Conservation (phyloP, 2,888 invertebrate genomes). For the Prostheceraeus crozeri region DNA sequence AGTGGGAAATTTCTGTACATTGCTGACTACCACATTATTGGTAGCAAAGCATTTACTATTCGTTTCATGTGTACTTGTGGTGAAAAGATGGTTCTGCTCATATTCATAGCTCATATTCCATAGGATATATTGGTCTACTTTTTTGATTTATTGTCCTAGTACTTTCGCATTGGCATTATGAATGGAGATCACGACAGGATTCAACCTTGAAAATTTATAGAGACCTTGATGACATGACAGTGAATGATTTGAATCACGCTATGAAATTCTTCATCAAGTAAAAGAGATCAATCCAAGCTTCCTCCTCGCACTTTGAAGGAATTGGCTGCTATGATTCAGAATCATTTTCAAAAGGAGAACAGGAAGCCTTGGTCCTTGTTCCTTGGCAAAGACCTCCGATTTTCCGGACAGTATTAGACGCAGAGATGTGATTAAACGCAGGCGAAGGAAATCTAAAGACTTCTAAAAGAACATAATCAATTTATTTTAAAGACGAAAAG, state of each 20-base stretch:
- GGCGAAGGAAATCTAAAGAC: constrained; percentile 24
- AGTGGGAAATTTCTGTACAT: too few relatives aligned
- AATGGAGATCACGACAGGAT: not conserved
- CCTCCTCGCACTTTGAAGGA: constrained; percentile 4
- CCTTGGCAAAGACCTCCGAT: not conserved
- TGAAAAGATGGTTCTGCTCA: too few relatives aligned
- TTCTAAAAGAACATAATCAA: not conserved
- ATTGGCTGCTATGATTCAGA: constrained; percentile 13
- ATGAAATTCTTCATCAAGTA: constrained; percentile 13
- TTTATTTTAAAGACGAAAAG: constrained; percentile 1
- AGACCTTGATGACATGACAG: constrained; percentile 17
- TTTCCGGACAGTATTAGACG: constrained; percentile 5
- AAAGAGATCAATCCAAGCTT: not conserved
- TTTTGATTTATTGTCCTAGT: too few relatives aligned
- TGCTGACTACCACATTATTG: too few relatives aligned
- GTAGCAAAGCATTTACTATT: too few relatives aligned
- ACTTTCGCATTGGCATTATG: constrained; percentile 9
- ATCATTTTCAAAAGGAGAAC: not conserved
- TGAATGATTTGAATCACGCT: constrained; percentile 11
- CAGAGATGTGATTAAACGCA: constrained; percentile 1
- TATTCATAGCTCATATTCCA: too few relatives aligned
- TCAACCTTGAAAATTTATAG: not conserved
- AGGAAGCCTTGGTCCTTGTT: constrained; percentile 15
- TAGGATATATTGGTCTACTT: too few relatives aligned
- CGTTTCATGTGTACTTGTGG: too few relatives aligned